Percentiles rank a stretch among this genome's conserved stretches.
Evolutionary conservation across 2,113 vertebrate species (phyloP).

Genomic region (Puma concolor): DNA sequence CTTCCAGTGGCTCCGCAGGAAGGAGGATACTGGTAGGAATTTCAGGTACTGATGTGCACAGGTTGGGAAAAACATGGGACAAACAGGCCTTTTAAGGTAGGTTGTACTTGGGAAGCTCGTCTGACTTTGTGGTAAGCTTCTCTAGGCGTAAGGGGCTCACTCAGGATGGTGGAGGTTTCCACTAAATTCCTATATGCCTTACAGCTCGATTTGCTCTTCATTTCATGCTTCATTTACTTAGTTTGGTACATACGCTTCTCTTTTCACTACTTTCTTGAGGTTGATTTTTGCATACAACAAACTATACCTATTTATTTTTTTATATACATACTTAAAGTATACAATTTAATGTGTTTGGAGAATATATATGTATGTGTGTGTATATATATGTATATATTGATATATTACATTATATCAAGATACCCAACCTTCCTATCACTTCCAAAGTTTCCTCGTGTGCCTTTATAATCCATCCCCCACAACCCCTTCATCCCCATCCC

Average conservation of each 20-base stretch:
- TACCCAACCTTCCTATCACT: not conserved
- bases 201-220: constrained; percentile 24
- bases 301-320: not conserved
- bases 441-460: not conserved
- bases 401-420: not conserved
- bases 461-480: not conserved
- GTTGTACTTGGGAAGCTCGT: not conserved
- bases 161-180: not conserved
- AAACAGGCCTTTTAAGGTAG: not conserved
- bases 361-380: not conserved
- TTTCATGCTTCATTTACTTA: constrained; percentile 58
- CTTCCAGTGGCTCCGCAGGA: constrained; percentile 10
- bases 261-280: constrained; percentile 44
- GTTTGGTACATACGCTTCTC: not conserved
- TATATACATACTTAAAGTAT: constrained; percentile 29
- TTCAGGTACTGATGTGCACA: not conserved
- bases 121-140: not conserved
- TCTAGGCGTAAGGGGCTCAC: not conserved
- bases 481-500: not conserved
- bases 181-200: not conserved
- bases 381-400: fast-evolving
- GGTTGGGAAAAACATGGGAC: not conserved
- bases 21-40: not conserved
- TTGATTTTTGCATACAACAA: constrained; percentile 37
- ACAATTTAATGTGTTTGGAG: not conserved